A percentile compares a stretch with the other conserved stretches of the same genome.
Conservation (phyloP, 35 echinoderm and acorn worm species). For the Ptychodera flava region DNA sequence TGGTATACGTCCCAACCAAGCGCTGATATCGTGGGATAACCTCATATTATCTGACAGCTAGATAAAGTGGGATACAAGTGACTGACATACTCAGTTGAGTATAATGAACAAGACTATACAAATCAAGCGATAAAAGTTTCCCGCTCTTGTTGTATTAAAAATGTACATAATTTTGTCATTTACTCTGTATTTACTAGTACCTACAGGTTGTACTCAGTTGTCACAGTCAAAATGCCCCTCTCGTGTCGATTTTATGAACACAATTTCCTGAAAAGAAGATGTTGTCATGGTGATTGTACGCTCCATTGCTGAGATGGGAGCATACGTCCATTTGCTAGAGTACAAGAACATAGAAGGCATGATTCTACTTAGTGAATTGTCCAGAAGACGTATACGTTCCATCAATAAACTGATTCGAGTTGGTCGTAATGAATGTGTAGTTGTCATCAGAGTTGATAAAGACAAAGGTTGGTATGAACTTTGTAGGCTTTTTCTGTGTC, state of each 20-base stretch:
- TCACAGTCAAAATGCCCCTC: slow-evolving; percentile 72
- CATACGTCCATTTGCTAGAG: slow-evolving; percentile 82
- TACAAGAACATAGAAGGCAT: slow-evolving; percentile 97
- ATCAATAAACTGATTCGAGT: slow-evolving; percentile 99
- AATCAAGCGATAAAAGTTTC: too few relatives aligned
- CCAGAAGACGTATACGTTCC: slow-evolving; percentile 92
- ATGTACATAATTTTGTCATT: too few relatives aligned
- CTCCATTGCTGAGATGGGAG: slow-evolving; percentile 98
- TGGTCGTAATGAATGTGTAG: slow-evolving; percentile 90
- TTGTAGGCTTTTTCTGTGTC: not conserved
- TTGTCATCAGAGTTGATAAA: slow-evolving; percentile 97
- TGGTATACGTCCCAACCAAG: too few relatives aligned
- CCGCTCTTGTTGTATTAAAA: too few relatives aligned
- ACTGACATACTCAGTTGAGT: too few relatives aligned
- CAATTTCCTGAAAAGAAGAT: slow-evolving; percentile 77
- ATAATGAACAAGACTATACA: too few relatives aligned
- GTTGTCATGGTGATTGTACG: slow-evolving; percentile 95
- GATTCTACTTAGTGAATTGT: slow-evolving; percentile 93
- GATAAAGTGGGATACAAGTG: too few relatives aligned
- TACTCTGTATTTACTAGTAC: too few relatives aligned
- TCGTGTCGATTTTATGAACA: slow-evolving; percentile 97
- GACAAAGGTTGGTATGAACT: slow-evolving; percentile 73
- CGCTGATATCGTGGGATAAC: too few relatives aligned
- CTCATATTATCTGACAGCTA: too few relatives aligned
- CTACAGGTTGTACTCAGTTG: too few relatives aligned